These are phyloP conservation scores for Dascillus cervinus DNA, from an alignment of 2,888 invertebrate genomes.

Conservation along the genomic window DNA sequence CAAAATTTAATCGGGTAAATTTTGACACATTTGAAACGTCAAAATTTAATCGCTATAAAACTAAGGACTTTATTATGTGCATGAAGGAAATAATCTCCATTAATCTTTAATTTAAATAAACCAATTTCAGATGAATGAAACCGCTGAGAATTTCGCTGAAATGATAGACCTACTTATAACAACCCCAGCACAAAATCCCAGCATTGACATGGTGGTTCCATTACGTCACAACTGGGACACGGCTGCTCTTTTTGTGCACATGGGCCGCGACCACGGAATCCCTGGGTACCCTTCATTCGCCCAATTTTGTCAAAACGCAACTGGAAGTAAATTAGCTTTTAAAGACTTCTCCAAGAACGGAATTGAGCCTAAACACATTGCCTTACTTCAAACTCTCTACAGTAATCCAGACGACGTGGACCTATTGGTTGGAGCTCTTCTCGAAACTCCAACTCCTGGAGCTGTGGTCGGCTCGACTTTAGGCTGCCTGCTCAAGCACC, in stretches of 20 bases:
- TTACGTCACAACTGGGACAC: constrained; percentile 39
- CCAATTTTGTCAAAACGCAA: constrained; percentile 52
- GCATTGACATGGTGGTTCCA: constrained; percentile 44
- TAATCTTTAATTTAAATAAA: too few species aligned
- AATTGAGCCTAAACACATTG: constrained; percentile 50
- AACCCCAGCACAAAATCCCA: constrained; percentile 56
- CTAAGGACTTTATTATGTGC: too few species aligned
- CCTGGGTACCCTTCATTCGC: constrained; percentile 64
- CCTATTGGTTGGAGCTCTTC: constrained; percentile 71
- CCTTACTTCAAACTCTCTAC: constrained; percentile 60
- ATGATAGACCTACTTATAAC: constrained; percentile 55
- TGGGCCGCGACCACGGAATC: constrained; percentile 73
- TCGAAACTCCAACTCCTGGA: constrained; percentile 72
- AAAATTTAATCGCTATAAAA: too few species aligned
- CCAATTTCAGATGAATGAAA: constrained; percentile 48
- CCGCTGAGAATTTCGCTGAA: constrained; percentile 42
- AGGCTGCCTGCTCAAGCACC: constrained; percentile 75
- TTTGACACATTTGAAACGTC: too few species aligned
- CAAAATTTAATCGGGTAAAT: too few species aligned
- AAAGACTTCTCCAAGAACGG: constrained; percentile 52
- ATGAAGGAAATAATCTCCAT: too few species aligned
- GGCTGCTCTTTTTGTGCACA: constrained; percentile 50
- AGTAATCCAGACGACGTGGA: constrained; percentile 72
- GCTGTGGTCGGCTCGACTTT: constrained; percentile 83
- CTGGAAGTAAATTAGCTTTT: constrained; percentile 42